Evolutionary conservation across 2,888 invertebrate genomes (phyloP).

Genomic region (Lochmaea capreae): DNA sequence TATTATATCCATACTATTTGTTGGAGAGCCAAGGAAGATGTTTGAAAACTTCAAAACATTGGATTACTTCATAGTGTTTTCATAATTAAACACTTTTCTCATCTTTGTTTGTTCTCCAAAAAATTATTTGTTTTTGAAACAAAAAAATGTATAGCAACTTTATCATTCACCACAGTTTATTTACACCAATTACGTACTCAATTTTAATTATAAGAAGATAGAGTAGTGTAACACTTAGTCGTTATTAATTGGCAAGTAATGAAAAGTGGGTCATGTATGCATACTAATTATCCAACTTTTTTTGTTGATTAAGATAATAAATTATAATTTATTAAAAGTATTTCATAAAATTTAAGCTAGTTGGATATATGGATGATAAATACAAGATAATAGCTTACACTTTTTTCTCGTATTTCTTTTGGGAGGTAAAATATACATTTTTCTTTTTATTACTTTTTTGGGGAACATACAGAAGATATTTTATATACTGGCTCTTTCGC

Average conservation of each 20-base stretch:
- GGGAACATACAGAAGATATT: no score
- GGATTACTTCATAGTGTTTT: no score
- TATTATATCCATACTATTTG: no score
- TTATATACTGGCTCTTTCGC: background rate
- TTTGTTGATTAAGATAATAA: background rate
- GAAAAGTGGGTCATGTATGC: constrained; percentile 6
- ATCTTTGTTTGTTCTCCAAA: background rate
- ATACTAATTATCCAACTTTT: background rate
- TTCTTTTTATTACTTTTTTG: no score
- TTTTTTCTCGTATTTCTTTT: no score
- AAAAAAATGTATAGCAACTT: background rate
- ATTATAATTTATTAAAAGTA: background rate
- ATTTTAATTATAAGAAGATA: background rate
- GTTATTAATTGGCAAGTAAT: background rate
- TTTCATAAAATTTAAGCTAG: background rate
- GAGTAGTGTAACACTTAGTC: background rate
- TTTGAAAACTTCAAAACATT: no score
- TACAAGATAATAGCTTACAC: no score
- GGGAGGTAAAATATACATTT: no score
- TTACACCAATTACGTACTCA: background rate
- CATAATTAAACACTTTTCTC: no score
- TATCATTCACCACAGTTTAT: background rate
- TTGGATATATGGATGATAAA: no score
- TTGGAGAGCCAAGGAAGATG: no score
- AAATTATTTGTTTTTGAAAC: no score